These are phyloP conservation scores for Polypterus senegalus DNA, from an alignment of 2,113 vertebrate genomes.

Conservation along the genomic window DNA sequence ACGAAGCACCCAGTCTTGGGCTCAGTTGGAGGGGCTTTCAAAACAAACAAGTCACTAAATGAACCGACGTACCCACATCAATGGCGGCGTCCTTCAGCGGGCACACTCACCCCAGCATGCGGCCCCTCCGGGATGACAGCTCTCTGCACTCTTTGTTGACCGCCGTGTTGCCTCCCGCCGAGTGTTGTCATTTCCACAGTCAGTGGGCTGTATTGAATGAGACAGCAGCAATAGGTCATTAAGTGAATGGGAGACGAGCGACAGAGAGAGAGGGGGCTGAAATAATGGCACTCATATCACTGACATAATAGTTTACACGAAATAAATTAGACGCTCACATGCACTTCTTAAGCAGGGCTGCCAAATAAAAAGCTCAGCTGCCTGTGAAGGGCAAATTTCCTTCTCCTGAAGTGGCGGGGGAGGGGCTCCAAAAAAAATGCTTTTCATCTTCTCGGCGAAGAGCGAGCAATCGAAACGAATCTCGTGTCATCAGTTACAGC, in stretches of 20 bases:
- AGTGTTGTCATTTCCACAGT: conserved; percentile 60
- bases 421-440: background rate
- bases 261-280: conserved; percentile 15
- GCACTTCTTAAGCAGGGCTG: conserved; percentile 18
- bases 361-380: conserved; percentile 17
- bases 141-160: conserved; percentile 54
- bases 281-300: conserved; percentile 24
- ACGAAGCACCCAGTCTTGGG: no score
- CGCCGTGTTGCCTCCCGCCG: conserved; percentile 56
- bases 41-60: no score
- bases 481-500: background rate
- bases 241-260: conserved; percentile 49
- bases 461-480: background rate
- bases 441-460: background rate
- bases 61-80: no score
- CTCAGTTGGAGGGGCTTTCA: no score
- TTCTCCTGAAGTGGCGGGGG: background rate
- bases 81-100: no score
- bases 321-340: conserved; percentile 22
- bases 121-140: conserved; percentile 41
- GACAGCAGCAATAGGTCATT: conserved; percentile 55
- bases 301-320: conserved; percentile 21
- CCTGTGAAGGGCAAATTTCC: conserved; percentile 22
- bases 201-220: conserved; percentile 56
- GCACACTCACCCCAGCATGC: no score